Evolutionary conservation across 2,797 vertebrate genomes (phyloP), one percentile per base, ranked within the genome.

Genomic region (Intellagama lesueurii): DNA sequence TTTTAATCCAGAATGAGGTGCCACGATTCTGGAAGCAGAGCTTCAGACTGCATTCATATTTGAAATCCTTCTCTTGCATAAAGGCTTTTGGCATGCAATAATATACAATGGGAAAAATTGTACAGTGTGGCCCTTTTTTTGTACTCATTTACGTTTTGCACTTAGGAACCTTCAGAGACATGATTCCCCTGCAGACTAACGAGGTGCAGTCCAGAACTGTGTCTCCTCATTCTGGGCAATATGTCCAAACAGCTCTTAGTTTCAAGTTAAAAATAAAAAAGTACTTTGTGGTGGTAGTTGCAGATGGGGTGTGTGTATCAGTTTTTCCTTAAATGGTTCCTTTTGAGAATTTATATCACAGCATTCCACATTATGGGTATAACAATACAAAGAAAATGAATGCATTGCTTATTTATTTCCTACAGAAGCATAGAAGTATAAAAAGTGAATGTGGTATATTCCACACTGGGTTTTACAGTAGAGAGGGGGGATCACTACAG

Each of bases 401-500:
- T 87, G 93, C 28, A 85, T 81, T 93, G 91, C 91, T 90, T 95
- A 94, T 96, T 94, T 95, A 95, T 96, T 96, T 95, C 93, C 92
- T 94, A 85, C 91, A 93, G 92, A 95, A 90, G 91, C 91, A 91
- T 95, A 60, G 91, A 88, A 91, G 91, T 91, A 91, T 91, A 92
- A 92, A 92, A 90, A 92, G 91, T 93, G 92, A 88, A 44, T n/a
- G 85, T 88, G 93, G 35, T 93, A 92, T 92, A 89, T 93, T 95
- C 84, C 92, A 92, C 88, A 93, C 87, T 56, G 47, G 84, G 86
- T 90, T 86, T 81, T 90, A 76, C 72, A 69, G 89, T 73, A 86
- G 17, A 69, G 35, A 16, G 1, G n/a, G 72, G 19, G 32, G 4
- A 90, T 87, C 90, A 77, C 56, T 93, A 94, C 93, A 95, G 89